Percentiles rank a stretch among this genome's conserved stretches.
phyloP scores from a whole-genome alignment of 2,888 invertebrate genomes.

The Spodoptera picta region DNA sequence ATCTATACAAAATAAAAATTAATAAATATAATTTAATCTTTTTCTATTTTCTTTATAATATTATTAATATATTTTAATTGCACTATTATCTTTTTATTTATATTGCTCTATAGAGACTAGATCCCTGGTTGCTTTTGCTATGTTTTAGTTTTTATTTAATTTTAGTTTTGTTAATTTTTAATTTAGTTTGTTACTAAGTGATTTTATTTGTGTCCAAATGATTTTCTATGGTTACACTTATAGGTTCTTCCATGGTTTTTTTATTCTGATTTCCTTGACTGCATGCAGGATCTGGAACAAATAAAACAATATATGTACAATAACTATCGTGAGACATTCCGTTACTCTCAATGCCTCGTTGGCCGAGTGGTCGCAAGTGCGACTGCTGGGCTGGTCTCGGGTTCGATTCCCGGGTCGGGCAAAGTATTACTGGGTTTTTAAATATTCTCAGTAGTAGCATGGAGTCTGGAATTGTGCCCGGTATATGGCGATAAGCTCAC shows the following conservation, averaged over 20 bases:
- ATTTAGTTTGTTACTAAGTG: slow-evolving; percentile 55
- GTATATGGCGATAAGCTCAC: too few relatives aligned
- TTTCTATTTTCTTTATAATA: too few relatives aligned
- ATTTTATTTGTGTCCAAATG: slow-evolving; percentile 63
- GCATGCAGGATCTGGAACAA: slow-evolving; percentile 63
- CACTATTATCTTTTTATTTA: slow-evolving; percentile 37
- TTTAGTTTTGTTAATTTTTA: slow-evolving; percentile 14
- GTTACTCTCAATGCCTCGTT: too few relatives aligned
- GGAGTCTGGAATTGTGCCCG: too few relatives aligned
- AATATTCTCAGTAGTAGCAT: too few relatives aligned
- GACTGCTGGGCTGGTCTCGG: too few relatives aligned
- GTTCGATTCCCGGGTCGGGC: too few relatives aligned
- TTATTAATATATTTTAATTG: slow-evolving; percentile 24
- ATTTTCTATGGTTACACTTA: slow-evolving; percentile 57
- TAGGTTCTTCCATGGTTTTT: slow-evolving; percentile 76
- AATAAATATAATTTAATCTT: slow-evolving; percentile 49
- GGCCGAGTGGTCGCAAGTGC: too few relatives aligned
- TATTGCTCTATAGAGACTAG: slow-evolving; percentile 58
- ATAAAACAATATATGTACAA: slow-evolving; percentile 14
- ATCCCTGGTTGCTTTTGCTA: slow-evolving; percentile 48
- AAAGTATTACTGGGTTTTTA: too few relatives aligned
- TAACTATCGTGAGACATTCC: neutral
- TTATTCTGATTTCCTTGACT: slow-evolving; percentile 44
- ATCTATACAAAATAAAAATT: slow-evolving; percentile 44
- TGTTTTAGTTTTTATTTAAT: slow-evolving; percentile 11